phyloP scores from a whole-genome alignment of 2,113 vertebrate species.

The Sciurus niger region DNA sequence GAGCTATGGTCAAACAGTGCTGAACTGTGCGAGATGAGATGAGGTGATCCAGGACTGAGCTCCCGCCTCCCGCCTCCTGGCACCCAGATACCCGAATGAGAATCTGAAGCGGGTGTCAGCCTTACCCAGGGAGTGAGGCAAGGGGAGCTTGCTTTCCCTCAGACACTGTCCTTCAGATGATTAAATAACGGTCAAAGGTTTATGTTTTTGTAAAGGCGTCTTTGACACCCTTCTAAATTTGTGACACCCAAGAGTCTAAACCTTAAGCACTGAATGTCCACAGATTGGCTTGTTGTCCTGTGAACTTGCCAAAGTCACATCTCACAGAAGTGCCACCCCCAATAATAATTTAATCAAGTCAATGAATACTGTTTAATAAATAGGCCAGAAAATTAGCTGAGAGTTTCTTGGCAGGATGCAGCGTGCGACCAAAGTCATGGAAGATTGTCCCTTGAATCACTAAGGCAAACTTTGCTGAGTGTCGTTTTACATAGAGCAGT shows the following conservation, averaged over 20 bases:
- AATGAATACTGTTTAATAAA: slow-evolving; percentile 88
- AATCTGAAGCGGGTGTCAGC: slow-evolving; percentile 68
- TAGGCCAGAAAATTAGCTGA: slow-evolving; percentile 85
- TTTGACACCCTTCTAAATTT: neutral
- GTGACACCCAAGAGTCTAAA: neutral
- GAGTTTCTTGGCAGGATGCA: slow-evolving; percentile 74
- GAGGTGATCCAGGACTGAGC: neutral
- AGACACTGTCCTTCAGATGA: neutral
- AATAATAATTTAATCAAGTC: slow-evolving; percentile 84
- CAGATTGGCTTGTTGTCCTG: accelerated
- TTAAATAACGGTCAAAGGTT: slow-evolving; percentile 20
- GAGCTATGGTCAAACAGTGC: slow-evolving; percentile 67
- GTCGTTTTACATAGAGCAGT: slow-evolving; percentile 89
- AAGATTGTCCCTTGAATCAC: slow-evolving; percentile 90
- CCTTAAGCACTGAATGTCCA: neutral
- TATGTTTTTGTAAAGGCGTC: slow-evolving; percentile 12
- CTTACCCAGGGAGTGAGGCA: neutral
- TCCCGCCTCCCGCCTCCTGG: neutral
- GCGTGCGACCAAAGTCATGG: slow-evolving; percentile 85
- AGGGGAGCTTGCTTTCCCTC: neutral
- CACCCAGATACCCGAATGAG: slow-evolving; percentile 50
- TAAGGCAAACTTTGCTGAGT: slow-evolving; percentile 90
- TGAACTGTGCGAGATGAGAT: neutral
- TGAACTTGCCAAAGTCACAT: slow-evolving; percentile 45
- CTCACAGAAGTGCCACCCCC: slow-evolving; percentile 79